phyloP scores from a whole-genome alignment of 53 echinoderm and acorn worm genomes.

The Apostichopus leukothele region DNA sequence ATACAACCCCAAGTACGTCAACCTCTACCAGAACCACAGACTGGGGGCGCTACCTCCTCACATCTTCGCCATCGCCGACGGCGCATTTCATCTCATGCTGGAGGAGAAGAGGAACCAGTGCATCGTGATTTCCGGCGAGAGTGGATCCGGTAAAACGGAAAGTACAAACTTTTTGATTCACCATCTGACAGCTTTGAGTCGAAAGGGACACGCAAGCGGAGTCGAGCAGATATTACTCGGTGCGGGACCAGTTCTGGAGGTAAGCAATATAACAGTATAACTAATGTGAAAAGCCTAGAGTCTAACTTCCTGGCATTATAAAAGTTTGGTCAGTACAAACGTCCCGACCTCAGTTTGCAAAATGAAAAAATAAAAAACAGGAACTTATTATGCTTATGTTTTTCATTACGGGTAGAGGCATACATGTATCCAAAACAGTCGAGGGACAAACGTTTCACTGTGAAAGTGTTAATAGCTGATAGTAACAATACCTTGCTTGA shows the following conservation, averaged over 20 bases:
- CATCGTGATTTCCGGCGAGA: conserved; percentile 98
- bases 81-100: conserved; percentile 95
- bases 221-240: conserved; percentile 97
- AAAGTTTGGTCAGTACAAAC: too few species aligned
- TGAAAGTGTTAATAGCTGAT: too few species aligned
- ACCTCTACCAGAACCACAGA: conserved; percentile 93
- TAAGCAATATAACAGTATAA: conserved; percentile 34
- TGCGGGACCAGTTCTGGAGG: conserved; percentile 99
- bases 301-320: too few species aligned
- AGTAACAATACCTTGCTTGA: too few species aligned
- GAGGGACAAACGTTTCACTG: too few species aligned
- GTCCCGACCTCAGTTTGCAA: too few species aligned
- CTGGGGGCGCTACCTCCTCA: conserved; percentile 93
- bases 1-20: conserved; percentile 97
- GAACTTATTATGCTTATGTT: too few species aligned
- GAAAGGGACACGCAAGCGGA: conserved; percentile 91
- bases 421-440: too few species aligned
- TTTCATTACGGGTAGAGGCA: too few species aligned
- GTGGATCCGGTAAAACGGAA: conserved; percentile 98
- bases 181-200: conserved; percentile 95
- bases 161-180: conserved; percentile 92
- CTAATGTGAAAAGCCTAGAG: too few species aligned
- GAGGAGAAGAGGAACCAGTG: conserved; percentile 93
- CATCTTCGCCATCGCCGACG: conserved; percentile 97
- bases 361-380: too few species aligned